These are phyloP conservation scores for Ectemnius lituratus DNA, from an alignment of 2,888 invertebrate genomes.

Conservation along the genomic window DNA sequence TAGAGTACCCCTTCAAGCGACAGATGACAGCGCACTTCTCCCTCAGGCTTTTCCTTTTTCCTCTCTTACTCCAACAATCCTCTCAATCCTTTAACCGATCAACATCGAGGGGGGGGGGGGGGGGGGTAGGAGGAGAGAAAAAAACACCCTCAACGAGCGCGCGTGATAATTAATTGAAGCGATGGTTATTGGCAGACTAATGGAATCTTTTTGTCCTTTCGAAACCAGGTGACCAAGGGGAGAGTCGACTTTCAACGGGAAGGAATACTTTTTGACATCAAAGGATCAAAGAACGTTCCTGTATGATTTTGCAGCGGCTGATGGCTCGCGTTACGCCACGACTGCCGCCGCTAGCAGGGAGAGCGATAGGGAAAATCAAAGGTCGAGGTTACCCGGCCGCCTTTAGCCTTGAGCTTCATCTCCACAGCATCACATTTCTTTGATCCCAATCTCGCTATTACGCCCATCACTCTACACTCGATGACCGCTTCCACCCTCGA, in stretches of 20 bases:
- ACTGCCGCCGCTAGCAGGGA: background rate
- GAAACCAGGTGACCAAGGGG: constrained; percentile 47
- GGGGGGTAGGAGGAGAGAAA: too few species aligned
- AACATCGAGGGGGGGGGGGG: too few species aligned
- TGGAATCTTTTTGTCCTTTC: constrained; percentile 53
- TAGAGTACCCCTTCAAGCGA: too few species aligned
- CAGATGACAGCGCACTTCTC: constrained; percentile 34
- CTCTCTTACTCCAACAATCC: constrained; percentile 63
- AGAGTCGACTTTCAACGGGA: constrained; percentile 30
- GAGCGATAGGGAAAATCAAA: constrained; percentile 4
- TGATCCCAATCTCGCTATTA: too few species aligned
- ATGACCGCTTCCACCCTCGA: too few species aligned
- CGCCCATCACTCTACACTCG: background rate
- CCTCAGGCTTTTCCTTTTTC: constrained; percentile 45
- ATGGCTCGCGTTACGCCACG: constrained; percentile 7
- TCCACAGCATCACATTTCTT: too few species aligned
- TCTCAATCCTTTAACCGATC: constrained; percentile 75
- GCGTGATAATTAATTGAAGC: constrained; percentile 74
- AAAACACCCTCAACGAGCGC: too few species aligned
- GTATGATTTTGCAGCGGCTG: constrained; percentile 39
- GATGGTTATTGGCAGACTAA: constrained; percentile 58
- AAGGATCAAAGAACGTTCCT: constrained; percentile 50
- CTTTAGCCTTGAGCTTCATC: too few species aligned
- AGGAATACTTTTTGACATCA: constrained; percentile 53
- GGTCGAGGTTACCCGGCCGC: background rate